These are phyloP conservation scores for Pelochelys cantorii DNA, from an alignment of 2,797 vertebrate species.

Conservation along the genomic window DNA sequence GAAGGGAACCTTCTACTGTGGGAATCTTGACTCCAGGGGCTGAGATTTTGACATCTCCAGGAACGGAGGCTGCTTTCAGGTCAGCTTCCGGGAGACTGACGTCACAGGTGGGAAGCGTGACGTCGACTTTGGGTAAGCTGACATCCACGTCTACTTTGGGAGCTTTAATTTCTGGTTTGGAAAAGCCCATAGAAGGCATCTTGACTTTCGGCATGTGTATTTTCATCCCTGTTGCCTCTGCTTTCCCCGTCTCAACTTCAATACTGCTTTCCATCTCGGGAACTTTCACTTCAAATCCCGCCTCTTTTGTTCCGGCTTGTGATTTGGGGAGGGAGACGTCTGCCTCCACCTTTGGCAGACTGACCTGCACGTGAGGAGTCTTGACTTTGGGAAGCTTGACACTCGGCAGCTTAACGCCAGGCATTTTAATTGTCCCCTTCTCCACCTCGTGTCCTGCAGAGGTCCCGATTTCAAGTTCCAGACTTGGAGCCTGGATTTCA, in stretches of 20 bases:
- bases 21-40: neutral
- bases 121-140: neutral
- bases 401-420: slow-evolving; percentile 28
- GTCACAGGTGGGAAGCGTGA: neutral
- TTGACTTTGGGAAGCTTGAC: slow-evolving; percentile 32
- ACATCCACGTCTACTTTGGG: neutral
- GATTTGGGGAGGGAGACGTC: neutral
- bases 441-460: neutral
- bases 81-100: neutral
- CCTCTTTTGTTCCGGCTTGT: neutral
- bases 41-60: neutral
- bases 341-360: slow-evolving; percentile 32
- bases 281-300: neutral
- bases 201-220: slow-evolving; percentile 44
- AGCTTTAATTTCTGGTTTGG: slow-evolving; percentile 32
- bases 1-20: neutral
- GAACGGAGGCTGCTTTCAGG: neutral
- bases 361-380: neutral
- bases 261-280: neutral
- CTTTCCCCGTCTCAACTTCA: neutral
- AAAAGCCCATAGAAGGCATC: neutral
- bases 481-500: neutral
- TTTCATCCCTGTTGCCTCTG: neutral
- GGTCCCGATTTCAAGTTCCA: neutral
- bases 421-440: neutral